Base-by-base conservation (phyloP, 2,888 invertebrate genomes). In the Drosophila borealis region DNA sequence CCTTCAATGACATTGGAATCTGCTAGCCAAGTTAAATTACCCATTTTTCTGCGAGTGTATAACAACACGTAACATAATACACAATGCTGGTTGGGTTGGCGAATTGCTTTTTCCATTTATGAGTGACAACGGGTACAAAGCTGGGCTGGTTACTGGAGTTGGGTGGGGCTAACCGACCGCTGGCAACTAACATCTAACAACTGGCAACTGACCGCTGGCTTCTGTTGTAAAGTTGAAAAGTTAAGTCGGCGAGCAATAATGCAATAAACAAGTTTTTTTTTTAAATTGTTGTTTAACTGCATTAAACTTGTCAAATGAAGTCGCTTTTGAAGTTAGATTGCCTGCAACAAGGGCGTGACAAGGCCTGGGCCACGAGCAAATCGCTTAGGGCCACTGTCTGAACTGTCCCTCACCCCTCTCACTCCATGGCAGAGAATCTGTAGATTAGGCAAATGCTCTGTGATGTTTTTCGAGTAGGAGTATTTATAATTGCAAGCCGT, bases 261-360 rank as follows among this genome's bases (percentile, higher is more conserved):
- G 75, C 75, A 87, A 87, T 82, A 80, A 74, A 61, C 74, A 86
- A 82, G 70, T 68, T 73, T 63, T 63, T 49, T 50, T 70, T 59
- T 49, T 1, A 75, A 81, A 85, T 72, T 79, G 83, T 77, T 80
- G 81, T 62, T 83, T 67, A 73, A 89, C 83, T 81, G 70, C 73
- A 83, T 89, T 83, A 87, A 89, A 89, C 60, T 83, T 83, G 81
- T 89, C 84, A 89, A 84, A 83, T 89, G 70, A 80, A 89, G 83
- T 83, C 78, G 82, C 65, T 69, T 78, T 80, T 62, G 56, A 80
- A 78, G 81, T 88, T 86, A 71, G 89, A 87, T 89, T 83, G 84
- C 72, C 51, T 50, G 51, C 59, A 74, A 62, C 54, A 64, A 64
- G 70, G 66, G 53, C 66, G 42, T 70, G 74, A 62, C 64, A 62